Evolutionary conservation across 2,113 vertebrate genomes (phyloP).

Genomic region (Acanthisitta chloris): DNA sequence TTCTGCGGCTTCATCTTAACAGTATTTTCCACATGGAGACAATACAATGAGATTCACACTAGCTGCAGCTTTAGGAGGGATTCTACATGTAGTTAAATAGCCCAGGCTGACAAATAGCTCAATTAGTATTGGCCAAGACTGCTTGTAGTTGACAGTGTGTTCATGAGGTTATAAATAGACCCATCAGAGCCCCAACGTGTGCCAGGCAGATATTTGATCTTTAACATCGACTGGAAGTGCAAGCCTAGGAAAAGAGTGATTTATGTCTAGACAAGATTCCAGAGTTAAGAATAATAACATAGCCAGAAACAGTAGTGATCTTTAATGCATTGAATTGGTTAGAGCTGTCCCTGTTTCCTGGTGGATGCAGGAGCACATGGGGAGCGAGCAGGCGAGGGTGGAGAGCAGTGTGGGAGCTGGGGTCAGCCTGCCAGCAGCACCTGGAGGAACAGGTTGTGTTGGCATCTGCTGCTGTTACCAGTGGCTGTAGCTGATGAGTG

Average conservation of each 20-base stretch:
- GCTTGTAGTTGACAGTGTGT: slow-evolving; percentile 15
- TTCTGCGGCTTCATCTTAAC: not conserved
- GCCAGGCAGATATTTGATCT: not conserved
- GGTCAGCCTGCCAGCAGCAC: not conserved
- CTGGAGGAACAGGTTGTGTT: rapidly evolving
- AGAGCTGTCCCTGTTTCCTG: no score
- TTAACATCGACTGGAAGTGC: not conserved
- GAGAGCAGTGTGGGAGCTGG: not conserved
- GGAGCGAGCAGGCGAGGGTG: rapidly evolving
- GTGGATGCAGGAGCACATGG: rapidly evolving
- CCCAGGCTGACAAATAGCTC: slow-evolving; percentile 29
- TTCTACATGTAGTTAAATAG: slow-evolving; percentile 49
- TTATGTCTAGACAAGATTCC: not conserved
- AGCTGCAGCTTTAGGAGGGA: slow-evolving; percentile 14
- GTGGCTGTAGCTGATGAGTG: not conserved
- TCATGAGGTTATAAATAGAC: not conserved
- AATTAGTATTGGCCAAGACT: not conserved
- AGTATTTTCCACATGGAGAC: not conserved
- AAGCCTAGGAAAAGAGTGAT: not conserved
- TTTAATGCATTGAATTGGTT: not conserved
- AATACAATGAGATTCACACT: not conserved
- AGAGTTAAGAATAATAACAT: not conserved
- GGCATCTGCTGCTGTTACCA: not conserved
- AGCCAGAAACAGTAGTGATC: not conserved
- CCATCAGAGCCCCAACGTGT: not conserved